phyloP scores from a whole-genome alignment of 2,113 vertebrate genomes.

The Cavia aperea region DNA sequence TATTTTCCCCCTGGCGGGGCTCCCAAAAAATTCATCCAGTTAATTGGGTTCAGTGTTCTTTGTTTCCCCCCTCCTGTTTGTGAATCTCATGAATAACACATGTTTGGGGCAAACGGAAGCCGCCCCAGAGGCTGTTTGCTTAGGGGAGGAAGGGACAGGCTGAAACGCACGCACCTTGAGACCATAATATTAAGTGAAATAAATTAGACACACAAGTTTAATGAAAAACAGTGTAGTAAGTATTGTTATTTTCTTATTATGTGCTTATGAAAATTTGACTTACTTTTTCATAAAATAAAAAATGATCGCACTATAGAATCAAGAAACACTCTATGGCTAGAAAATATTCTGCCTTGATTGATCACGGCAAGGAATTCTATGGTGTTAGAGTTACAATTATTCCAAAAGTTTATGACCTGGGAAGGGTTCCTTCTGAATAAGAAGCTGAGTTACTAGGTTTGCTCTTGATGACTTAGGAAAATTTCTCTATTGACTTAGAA shows the following conservation, averaged over 20 bases:
- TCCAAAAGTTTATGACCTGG: not conserved
- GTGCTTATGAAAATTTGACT: no score
- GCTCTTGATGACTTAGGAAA: not conserved
- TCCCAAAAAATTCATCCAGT: not conserved
- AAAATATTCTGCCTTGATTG: not conserved
- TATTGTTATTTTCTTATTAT: no score
- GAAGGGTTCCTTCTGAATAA: not conserved
- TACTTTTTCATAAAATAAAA: no score
- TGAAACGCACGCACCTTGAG: not conserved
- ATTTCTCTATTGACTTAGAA: constrained; percentile 25
- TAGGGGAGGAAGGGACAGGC: not conserved
- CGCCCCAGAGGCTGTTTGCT: not conserved
- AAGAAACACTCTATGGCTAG: not conserved
- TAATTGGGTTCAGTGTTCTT: not conserved
- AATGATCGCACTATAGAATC: no score
- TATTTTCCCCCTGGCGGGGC: not conserved
- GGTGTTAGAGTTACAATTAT: constrained; percentile 7
- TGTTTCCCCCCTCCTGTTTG: not conserved
- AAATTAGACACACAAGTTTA: no score
- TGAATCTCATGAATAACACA: constrained; percentile 14
- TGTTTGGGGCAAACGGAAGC: not conserved
- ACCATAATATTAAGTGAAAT: no score
- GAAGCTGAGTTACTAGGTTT: not conserved
- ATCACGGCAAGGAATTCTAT: not conserved
- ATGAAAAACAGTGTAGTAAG: no score